Conservation (phyloP, 2,888 invertebrate genomes). For the Falcaria lacertinaria region DNA sequence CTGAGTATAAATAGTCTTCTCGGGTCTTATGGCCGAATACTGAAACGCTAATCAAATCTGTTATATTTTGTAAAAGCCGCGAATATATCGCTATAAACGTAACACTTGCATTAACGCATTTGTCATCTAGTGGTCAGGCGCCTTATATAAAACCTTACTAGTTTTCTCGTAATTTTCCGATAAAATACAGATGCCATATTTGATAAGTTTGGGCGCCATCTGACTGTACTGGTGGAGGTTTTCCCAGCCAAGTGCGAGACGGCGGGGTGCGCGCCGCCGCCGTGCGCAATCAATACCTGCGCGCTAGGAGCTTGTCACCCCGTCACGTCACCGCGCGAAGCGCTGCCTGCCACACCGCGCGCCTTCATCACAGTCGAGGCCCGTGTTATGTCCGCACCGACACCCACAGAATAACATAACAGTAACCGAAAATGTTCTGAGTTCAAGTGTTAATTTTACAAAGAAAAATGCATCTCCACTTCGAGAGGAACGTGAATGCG, state of each 20-base stretch:
- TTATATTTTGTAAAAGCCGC: too few relatives aligned
- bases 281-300: slow-evolving; percentile 69
- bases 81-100: too few relatives aligned
- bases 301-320: slow-evolving; percentile 57
- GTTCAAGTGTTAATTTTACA: slow-evolving; percentile 31
- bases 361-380: slow-evolving; percentile 9
- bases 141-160: too few relatives aligned
- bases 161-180: too few relatives aligned
- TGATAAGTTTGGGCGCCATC: slow-evolving; percentile 46
- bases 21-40: too few relatives aligned
- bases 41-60: too few relatives aligned
- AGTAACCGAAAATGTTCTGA: slow-evolving; percentile 27
- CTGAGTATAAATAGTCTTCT: too few relatives aligned
- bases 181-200: not conserved
- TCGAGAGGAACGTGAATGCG: slow-evolving; percentile 95
- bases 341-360: slow-evolving; percentile 25
- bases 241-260: slow-evolving; percentile 36
- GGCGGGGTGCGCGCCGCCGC: slow-evolving; percentile 38
- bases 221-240: slow-evolving; percentile 45
- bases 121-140: not conserved
- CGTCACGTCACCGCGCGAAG: slow-evolving; percentile 53
- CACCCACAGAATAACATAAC: not conserved
- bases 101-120: too few relatives aligned
- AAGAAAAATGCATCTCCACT: slow-evolving; percentile 94
- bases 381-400: slow-evolving; percentile 38